phyloP scores from a whole-genome alignment of 2,888 invertebrate genomes.

The Platynereis dumerilii region DNA sequence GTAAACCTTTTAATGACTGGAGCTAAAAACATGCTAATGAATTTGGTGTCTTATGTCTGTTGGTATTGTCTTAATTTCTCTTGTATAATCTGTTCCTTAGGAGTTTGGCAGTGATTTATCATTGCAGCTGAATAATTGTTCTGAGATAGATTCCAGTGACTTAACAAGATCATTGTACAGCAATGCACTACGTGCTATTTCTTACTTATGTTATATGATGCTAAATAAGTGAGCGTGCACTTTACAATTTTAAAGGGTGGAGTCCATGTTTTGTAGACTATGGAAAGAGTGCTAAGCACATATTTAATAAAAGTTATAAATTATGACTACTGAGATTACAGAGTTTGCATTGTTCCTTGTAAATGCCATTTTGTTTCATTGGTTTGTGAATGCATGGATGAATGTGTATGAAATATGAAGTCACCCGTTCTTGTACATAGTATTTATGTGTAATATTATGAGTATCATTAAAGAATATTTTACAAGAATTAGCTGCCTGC shows the following conservation, averaged over 20 bases:
- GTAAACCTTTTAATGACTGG: not conserved
- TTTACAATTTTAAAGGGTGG: conserved; percentile 20
- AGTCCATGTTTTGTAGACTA: too few relatives aligned
- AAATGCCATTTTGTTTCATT: conserved; percentile 7
- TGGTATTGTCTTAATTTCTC: too few relatives aligned
- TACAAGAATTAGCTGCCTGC: too few relatives aligned
- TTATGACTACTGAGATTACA: too few relatives aligned
- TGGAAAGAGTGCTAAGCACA: too few relatives aligned
- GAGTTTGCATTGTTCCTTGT: too few relatives aligned
- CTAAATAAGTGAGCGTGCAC: conserved; percentile 32
- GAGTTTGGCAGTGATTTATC: too few relatives aligned
- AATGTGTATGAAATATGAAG: not conserved
- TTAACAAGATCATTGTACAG: conserved; percentile 33
- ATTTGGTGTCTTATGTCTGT: too few relatives aligned
- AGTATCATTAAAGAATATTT: too few relatives aligned
- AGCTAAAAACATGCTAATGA: too few relatives aligned
- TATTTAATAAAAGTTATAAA: too few relatives aligned
- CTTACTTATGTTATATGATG: conserved; percentile 24
- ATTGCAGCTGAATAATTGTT: not conserved
- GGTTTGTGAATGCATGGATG: conserved; percentile 5
- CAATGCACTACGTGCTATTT: conserved; percentile 31
- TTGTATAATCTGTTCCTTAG: too few relatives aligned
- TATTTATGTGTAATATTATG: conserved; percentile 1
- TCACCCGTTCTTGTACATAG: not conserved
- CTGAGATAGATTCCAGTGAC: conserved; percentile 18